Conservation (phyloP, 53 echinoderm and acorn worm genomes). For the Temnopleurus reevesii region DNA sequence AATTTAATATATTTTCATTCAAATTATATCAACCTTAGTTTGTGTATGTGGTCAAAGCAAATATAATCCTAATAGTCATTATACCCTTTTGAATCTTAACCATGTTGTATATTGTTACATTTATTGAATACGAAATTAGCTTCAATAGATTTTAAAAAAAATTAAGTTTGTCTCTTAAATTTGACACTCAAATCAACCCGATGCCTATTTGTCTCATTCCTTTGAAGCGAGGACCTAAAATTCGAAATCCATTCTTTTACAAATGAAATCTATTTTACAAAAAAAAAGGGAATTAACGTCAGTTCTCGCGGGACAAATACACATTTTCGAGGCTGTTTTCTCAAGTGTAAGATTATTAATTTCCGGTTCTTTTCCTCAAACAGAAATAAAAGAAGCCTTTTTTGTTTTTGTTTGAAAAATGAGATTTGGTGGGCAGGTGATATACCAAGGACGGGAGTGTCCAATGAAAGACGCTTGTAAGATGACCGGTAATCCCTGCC, state of each 20-base stretch:
- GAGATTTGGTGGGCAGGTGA: slow-evolving; percentile 33
- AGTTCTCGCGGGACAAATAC: not conserved
- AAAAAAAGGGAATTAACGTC: too few relatives aligned
- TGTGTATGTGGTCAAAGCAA: too few relatives aligned
- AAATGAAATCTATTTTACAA: not conserved
- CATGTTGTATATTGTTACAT: too few relatives aligned
- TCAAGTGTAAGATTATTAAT: slow-evolving; percentile 36
- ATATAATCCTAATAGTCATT: too few relatives aligned
- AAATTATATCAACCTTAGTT: too few relatives aligned
- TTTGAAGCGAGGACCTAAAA: not conserved
- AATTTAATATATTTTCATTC: too few relatives aligned
- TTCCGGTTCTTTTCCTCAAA: slow-evolving; percentile 5
- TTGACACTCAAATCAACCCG: too few relatives aligned
- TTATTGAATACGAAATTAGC: too few relatives aligned
- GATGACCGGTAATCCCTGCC: slow-evolving; percentile 44
- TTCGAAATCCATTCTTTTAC: not conserved
- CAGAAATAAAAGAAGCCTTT: not conserved
- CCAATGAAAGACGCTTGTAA: not conserved
- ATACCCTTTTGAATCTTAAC: too few relatives aligned
- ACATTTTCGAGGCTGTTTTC: slow-evolving; percentile 10
- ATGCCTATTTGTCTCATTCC: not conserved
- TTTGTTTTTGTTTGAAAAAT: not conserved
- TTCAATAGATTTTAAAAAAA: too few relatives aligned
- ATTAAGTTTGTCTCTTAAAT: too few relatives aligned
- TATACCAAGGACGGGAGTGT: not conserved